These are phyloP conservation scores for Sinella curviseta DNA, from an alignment of 1,140 invertebrate genomes.

Conservation along the genomic window DNA sequence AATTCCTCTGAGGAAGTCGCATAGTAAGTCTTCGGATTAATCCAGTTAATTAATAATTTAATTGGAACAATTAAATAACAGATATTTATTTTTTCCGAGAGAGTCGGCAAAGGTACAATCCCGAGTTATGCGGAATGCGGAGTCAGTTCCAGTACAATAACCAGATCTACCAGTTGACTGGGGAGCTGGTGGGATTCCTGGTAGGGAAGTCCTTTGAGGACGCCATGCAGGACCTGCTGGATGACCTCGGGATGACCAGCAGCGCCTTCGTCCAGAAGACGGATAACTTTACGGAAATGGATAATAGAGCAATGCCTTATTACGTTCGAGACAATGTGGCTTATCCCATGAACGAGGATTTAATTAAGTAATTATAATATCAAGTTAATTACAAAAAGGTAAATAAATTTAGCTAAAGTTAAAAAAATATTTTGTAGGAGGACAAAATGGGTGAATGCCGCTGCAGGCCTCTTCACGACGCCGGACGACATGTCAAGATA, in stretches of 20 bases:
- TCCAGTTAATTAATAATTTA: not conserved
- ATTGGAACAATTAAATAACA: not conserved
- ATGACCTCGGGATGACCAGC: too few relatives aligned
- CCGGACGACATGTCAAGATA: slow-evolving; percentile 23
- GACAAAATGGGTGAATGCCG: not conserved
- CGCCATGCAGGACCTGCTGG: not conserved
- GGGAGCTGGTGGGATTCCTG: not conserved
- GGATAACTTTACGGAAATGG: not conserved
- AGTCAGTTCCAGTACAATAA: not conserved
- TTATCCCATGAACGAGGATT: not conserved
- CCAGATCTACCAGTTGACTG: not conserved
- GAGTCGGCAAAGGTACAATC: not conserved
- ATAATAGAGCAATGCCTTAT: not conserved
- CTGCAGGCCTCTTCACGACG: slow-evolving; percentile 18
- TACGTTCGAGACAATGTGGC: not conserved
- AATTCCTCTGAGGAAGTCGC: slow-evolving; percentile 7
- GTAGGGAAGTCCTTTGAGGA: not conserved
- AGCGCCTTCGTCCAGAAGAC: not conserved
- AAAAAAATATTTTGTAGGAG: not conserved
- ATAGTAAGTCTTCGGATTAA: slow-evolving; percentile 25
- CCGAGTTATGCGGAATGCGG: not conserved
- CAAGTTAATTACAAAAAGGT: not conserved
- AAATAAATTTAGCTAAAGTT: not conserved
- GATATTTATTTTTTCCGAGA: not conserved
- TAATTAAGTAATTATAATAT: not conserved